phyloP scores from a whole-genome alignment of 1,140 invertebrate species.

The Listronotus bonariensis region DNA sequence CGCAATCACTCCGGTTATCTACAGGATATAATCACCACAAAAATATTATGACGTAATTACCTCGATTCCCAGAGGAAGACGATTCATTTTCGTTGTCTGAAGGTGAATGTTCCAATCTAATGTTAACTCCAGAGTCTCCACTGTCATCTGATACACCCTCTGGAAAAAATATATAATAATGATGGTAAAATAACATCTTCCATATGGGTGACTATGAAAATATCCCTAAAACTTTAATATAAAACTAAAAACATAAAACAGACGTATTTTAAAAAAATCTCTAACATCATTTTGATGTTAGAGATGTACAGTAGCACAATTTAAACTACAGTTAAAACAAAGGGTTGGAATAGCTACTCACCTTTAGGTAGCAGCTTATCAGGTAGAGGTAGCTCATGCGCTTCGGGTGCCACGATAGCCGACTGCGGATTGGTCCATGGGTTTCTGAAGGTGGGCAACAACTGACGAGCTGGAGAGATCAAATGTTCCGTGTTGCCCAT shows the following conservation, averaged over 20 bases:
- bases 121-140: constrained; percentile 51
- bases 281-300: too few relatives aligned
- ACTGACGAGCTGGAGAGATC: constrained; percentile 47
- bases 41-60: constrained; percentile 10
- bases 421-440: constrained; percentile 36
- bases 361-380: constrained; percentile 49
- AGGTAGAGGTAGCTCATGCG: constrained; percentile 49
- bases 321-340: too few relatives aligned
- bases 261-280: too few relatives aligned
- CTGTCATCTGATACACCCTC: constrained; percentile 48
- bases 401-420: constrained; percentile 41
- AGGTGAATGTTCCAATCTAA: constrained; percentile 43
- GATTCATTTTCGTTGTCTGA: constrained; percentile 42
- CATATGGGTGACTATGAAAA: too few relatives aligned
- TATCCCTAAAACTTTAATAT: too few relatives aligned
- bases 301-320: too few relatives aligned
- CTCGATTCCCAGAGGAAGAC: constrained; percentile 10
- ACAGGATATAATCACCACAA: background rate
- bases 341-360: constrained; percentile 10
- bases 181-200: too few relatives aligned
- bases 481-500: constrained; percentile 41
- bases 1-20: background rate
- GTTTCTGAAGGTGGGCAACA: constrained; percentile 37
- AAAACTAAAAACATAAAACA: too few relatives aligned
- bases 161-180: constrained; percentile 2